Conservation (phyloP, 2,797 vertebrate species). For the Liasis olivaceus region DNA sequence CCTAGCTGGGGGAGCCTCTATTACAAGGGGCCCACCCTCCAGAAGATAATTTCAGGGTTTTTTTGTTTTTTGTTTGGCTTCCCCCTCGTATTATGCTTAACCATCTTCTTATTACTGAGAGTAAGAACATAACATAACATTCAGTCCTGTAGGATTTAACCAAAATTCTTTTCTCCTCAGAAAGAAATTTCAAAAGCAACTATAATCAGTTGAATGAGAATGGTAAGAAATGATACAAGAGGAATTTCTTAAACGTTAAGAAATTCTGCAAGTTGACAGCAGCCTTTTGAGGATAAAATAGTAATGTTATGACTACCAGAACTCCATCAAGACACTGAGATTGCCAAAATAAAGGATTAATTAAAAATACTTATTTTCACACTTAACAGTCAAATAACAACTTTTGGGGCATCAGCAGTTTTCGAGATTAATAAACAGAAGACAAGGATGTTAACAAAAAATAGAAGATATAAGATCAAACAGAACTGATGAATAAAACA, state of each 20-base stretch:
- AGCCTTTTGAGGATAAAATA: neutral
- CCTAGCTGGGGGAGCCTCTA: no score
- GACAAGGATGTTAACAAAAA: no score
- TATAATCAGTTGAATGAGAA: neutral
- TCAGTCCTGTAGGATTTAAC: neutral
- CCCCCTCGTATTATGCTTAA: neutral
- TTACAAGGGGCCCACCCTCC: no score
- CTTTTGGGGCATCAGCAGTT: no score
- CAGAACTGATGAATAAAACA: no score
- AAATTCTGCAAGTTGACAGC: neutral
- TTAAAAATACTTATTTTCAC: neutral
- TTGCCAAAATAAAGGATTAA: neutral
- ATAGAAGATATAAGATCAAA: no score
- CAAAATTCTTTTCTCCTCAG: neutral
- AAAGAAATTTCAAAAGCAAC: neutral
- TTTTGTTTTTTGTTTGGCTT: no score
- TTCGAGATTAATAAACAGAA: no score
- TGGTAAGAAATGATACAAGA: neutral
- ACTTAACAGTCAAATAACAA: neutral
- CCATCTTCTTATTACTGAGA: neutral
- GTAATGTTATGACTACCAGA: neutral
- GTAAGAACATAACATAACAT: neutral
- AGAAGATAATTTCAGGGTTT: no score
- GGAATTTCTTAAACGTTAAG: neutral
- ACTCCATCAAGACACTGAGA: neutral